Evolutionary conservation across 2,888 invertebrate genomes (phyloP).

Genomic region (Junonia oenone): DNA sequence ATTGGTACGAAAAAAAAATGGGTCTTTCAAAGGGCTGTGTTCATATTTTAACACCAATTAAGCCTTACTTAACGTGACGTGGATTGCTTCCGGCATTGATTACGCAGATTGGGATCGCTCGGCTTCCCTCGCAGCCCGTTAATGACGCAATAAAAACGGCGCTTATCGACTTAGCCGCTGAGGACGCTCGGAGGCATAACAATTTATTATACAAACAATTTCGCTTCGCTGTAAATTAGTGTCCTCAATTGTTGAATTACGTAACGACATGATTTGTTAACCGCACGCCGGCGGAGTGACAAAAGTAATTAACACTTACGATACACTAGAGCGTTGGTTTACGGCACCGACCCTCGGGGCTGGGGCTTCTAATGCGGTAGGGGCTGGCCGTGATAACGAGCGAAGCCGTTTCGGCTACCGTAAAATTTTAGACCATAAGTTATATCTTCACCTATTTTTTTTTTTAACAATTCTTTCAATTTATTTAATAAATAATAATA

Average conservation of each 20-base stretch:
- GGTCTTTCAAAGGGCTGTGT: conserved; percentile 28
- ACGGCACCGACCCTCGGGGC: conserved; percentile 57
- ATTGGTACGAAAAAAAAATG: conserved; percentile 4
- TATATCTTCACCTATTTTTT: no score
- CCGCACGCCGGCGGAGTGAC: conserved; percentile 64
- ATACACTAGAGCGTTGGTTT: conserved; percentile 66
- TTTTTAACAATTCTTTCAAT: no score
- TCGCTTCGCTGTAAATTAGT: conserved; percentile 63
- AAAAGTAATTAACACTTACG: conserved; percentile 75
- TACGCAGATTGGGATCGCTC: conserved; percentile 71
- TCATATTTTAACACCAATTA: conserved; percentile 50
- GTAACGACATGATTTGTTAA: conserved; percentile 68
- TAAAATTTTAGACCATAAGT: no score
- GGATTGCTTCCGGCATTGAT: conserved; percentile 59
- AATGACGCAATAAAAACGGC: conserved; percentile 76
- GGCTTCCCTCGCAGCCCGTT: conserved; percentile 64
- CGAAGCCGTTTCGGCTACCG: conserved; percentile 43
- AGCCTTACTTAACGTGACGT: conserved; percentile 47
- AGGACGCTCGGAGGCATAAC: conserved; percentile 67
- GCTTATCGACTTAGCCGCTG: conserved; percentile 73
- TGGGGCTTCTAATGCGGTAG: conserved; percentile 53
- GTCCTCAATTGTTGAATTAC: conserved; percentile 58
- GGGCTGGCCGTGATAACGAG: conserved; percentile 52
- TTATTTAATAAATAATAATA: no score
- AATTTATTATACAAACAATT: conserved; percentile 72